A percentile compares a stretch with the other conserved stretches of the same genome.
phyloP scores from a whole-genome alignment of 2,113 vertebrate genomes.

The human (Homo sapiens) region GRCh38 chr4:32916501-32917000 shows the following conservation, averaged over 20 bases:
- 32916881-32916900: neutral
- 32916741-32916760: neutral
- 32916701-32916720: neutral
- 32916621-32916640: neutral
- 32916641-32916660: neutral
- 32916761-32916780: neutral
- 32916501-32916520: neutral
- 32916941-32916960: neutral
- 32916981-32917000: neutral
- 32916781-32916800: neutral
- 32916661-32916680: neutral
- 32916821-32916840: neutral
- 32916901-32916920: neutral
- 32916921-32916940: neutral
- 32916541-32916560: neutral
- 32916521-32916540: neutral
- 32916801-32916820: neutral
- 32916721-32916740: neutral
- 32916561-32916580: neutral
- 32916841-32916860: neutral
- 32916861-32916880: neutral
- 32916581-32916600: neutral
- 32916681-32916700: neutral
- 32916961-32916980: fast-evolving
- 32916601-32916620: neutral